Evolutionary conservation across 2,888 invertebrate species (phyloP).

Genomic region (Archips xylosteana): DNA sequence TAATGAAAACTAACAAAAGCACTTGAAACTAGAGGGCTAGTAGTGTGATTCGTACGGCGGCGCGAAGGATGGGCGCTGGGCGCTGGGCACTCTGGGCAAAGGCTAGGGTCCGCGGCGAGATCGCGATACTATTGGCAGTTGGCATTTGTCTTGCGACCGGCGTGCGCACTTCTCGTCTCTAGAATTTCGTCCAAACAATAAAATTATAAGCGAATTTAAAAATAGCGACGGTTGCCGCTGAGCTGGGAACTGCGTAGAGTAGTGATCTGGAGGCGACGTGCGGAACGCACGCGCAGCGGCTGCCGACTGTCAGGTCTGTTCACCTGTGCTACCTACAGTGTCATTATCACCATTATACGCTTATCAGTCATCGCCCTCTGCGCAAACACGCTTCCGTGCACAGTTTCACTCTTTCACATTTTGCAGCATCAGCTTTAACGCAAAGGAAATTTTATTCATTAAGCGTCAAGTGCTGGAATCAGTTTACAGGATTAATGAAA

Average conservation of each 20-base stretch:
- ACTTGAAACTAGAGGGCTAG: background rate
- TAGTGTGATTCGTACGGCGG: background rate
- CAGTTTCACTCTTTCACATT: background rate
- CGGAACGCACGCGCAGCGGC: slow-evolving; percentile 70
- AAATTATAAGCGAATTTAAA: slow-evolving; percentile 83
- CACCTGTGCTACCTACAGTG: slow-evolving; percentile 81
- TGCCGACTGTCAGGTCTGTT: slow-evolving; percentile 75
- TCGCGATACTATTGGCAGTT: slow-evolving; percentile 61
- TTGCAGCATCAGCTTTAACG: background rate
- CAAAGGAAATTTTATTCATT: slow-evolving; percentile 12
- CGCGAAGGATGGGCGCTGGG: slow-evolving; percentile 2
- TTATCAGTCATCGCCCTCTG: slow-evolving; percentile 62
- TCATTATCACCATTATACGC: slow-evolving; percentile 79
- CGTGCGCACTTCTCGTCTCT: slow-evolving; percentile 79
- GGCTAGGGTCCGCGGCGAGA: slow-evolving; percentile 44
- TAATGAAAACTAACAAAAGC: too few species aligned
- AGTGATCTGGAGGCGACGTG: slow-evolving; percentile 74
- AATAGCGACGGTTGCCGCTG: slow-evolving; percentile 69
- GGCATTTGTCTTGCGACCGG: slow-evolving; percentile 77
- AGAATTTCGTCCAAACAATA: slow-evolving; percentile 82
- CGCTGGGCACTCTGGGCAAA: background rate
- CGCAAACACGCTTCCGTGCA: slow-evolving; percentile 35
- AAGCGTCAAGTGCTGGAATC: slow-evolving; percentile 13
- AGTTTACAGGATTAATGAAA: slow-evolving; percentile 9
- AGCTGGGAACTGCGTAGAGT: slow-evolving; percentile 63